Base-by-base conservation (phyloP, 2,888 invertebrate species). In the Scaptomyza polygonia region DNA sequence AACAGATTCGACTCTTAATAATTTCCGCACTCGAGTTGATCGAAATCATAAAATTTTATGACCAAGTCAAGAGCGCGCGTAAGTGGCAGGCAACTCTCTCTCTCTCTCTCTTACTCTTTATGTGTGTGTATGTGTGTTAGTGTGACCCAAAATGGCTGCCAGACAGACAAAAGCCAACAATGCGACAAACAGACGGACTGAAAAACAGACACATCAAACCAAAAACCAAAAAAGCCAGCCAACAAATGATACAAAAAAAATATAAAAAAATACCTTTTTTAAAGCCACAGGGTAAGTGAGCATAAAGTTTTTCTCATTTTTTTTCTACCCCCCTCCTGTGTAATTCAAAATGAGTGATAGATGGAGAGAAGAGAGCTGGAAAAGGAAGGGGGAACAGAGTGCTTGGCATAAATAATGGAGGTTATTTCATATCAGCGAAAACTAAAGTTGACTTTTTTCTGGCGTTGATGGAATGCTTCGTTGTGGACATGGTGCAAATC, bases 21-120 rank as follows among this genome's bases (percentile, higher is more conserved):
- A 88, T 88, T 88, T 88, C 88, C 86, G 88, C 87, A 87, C 86
- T 88, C 88, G 84, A 87, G 82, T 86, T 88, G 87, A 88, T 88
- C 87, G 88, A 88, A 88, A 88, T 88, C 87, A 88, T 88, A 88
- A 88, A 86, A 88, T 86, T 87, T 88, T 87, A 88, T 88, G 87
- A 88, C 86, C 72, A 72, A 72, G 79, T 75, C 79, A 83, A 81
- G 72, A 77, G 72, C 76, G 74, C 67, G 74, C 65, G 74, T 75
- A 77, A 86, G 71, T 83, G 75, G 54, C 54, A 67, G 72, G 54
- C 54, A 67, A 39, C 62, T 52, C 45, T 62, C 61, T 44, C 34
- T 52, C 12, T 14, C 14, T 34, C 30, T 44, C 14, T 27, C 12
- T 54, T 21, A 40, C 29, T 42, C 14, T 63, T 29, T 47, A 18